phyloP scores from a whole-genome alignment of 1,140 invertebrate species.

The Lethocerus indicus region DNA sequence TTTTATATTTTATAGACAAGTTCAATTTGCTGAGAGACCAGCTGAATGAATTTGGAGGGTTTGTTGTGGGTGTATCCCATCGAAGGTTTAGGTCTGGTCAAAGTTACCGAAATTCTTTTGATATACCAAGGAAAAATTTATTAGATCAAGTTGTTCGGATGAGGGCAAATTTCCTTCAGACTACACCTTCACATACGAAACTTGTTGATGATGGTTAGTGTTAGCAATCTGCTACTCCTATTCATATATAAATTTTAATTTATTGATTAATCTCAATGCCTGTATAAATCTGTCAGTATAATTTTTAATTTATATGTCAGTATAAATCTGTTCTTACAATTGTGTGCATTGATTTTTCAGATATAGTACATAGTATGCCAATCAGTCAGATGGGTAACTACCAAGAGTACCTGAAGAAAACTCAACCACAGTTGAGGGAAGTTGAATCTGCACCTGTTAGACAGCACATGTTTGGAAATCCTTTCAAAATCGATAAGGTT shows the following conservation, averaged over 20 bases:
- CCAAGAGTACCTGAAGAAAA: constrained; percentile 90
- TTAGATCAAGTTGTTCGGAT: constrained; percentile 87
- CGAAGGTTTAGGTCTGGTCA: constrained; percentile 38
- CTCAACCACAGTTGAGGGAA: constrained; percentile 79
- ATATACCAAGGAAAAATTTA: constrained; percentile 75
- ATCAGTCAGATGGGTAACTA: constrained; percentile 98
- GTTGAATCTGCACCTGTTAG: constrained; percentile 90
- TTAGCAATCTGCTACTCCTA: too few species aligned
- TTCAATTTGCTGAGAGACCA: constrained; percentile 65
- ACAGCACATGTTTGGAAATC: constrained; percentile 98
- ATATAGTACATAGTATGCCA: constrained; percentile 84
- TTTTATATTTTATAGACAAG: constrained; percentile 36
- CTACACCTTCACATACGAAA: constrained; percentile 48
- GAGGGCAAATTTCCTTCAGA: constrained; percentile 84
- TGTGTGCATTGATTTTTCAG: constrained; percentile 30
- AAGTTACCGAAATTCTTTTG: constrained; percentile 88
- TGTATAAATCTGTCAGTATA: too few species aligned
- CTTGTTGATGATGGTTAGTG: constrained; percentile 56
- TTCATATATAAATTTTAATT: too few species aligned
- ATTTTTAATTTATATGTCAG: too few species aligned
- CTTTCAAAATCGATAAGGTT: constrained; percentile 90
- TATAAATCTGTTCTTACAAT: too few species aligned
- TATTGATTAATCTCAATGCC: too few species aligned
- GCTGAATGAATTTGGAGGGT: constrained; percentile 70
- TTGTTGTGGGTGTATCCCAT: constrained; percentile 48